Conservation (phyloP, 2,113 vertebrate genomes). For the Nothoprocta perdicaria region DNA sequence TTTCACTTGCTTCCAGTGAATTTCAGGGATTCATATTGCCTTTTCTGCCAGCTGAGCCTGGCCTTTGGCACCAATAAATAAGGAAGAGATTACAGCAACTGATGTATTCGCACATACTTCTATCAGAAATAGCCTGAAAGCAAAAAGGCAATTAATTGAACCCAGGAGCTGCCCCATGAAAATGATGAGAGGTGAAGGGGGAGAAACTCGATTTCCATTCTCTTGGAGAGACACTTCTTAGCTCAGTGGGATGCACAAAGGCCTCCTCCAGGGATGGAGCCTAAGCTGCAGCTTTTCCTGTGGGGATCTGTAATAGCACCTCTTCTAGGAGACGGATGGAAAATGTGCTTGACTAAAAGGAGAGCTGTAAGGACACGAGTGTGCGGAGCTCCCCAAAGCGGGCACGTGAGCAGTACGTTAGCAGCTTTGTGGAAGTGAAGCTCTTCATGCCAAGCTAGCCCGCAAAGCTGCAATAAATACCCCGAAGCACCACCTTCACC, state of each 20-base stretch:
- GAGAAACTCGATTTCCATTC: not conserved
- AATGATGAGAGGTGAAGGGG: not conserved
- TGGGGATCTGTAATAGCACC: not conserved
- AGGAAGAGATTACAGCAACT: not conserved
- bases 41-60: not conserved
- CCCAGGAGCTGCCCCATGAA: rapidly evolving
- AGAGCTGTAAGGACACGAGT: not conserved
- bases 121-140: not conserved
- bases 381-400: not conserved
- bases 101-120: not conserved
- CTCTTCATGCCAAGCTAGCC: not conserved
- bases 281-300: not conserved
- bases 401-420: not conserved
- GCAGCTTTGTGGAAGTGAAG: not conserved
- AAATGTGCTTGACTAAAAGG: not conserved
- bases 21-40: not conserved
- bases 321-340: not conserved
- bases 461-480: not conserved
- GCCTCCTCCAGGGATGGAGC: not conserved
- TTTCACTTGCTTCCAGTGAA: not conserved
- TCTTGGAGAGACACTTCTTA: not conserved
- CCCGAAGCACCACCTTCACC: not conserved
- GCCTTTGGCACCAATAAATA: not conserved
- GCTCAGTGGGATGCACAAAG: not conserved
- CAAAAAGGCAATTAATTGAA: not conserved